Conservation (phyloP, 2,797 vertebrate genomes). For the Tarsius wallacei region DNA sequence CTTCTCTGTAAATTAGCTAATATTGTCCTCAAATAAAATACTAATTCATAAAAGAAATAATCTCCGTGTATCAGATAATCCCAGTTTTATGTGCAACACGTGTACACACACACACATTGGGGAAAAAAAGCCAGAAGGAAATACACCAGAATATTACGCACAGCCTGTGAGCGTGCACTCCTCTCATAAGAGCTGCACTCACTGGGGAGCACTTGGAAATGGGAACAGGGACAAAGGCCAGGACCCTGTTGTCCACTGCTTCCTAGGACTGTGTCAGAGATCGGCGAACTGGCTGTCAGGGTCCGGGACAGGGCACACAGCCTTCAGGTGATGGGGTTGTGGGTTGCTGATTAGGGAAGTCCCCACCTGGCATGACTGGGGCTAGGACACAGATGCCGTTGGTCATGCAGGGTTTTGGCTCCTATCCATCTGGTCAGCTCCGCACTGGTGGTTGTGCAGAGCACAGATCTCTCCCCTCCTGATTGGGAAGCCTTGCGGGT, state of each 20-base stretch:
- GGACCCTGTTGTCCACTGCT: accelerated
- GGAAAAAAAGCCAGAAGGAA: neutral
- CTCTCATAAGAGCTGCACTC: neutral
- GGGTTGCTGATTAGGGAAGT: neutral
- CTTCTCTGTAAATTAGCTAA: neutral
- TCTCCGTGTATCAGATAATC: neutral
- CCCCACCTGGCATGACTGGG: neutral
- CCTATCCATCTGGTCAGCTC: neutral
- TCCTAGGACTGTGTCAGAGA: neutral
- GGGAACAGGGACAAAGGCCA: neutral
- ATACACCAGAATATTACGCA: neutral
- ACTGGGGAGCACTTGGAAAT: neutral
- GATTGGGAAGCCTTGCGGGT: neutral
- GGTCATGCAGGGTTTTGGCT: neutral
- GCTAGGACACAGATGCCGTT: no score
- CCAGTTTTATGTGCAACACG: neutral
- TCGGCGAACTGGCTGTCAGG: neutral
- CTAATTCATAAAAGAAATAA: neutral
- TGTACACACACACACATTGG: neutral
- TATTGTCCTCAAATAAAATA: neutral
- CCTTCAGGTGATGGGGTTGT: neutral
- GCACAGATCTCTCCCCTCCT: neutral
- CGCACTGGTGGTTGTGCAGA: neutral
- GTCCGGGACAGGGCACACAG: neutral
- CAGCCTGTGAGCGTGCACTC: neutral